phyloP scores from a whole-genome alignment of 2,888 invertebrate species.

The Periphyllus acericola region DNA sequence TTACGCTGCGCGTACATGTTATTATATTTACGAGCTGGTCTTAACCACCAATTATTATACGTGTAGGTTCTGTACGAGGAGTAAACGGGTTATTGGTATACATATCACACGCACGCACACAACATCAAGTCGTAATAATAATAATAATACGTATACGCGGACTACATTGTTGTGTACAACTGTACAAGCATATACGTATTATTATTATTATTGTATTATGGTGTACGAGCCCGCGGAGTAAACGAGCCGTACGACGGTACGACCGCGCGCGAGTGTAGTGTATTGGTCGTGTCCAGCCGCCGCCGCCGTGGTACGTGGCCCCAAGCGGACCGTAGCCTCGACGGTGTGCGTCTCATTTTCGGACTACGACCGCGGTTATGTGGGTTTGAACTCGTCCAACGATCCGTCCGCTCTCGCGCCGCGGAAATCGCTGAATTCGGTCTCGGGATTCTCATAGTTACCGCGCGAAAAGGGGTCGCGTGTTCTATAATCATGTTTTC shows the following conservation, averaged over 20 bases:
- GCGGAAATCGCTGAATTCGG: too few relatives aligned
- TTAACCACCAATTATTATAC: not conserved
- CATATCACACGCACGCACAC: not conserved
- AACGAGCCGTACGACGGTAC: too few relatives aligned
- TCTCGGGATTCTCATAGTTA: too few relatives aligned
- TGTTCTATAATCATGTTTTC: too few relatives aligned
- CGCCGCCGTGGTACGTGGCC: too few relatives aligned
- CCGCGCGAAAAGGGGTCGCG: too few relatives aligned
- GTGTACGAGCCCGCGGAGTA: not conserved
- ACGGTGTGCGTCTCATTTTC: too few relatives aligned
- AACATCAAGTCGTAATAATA: not conserved
- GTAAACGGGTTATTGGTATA: not conserved
- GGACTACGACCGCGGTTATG: too few relatives aligned
- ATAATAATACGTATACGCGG: not conserved
- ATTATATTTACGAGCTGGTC: not conserved
- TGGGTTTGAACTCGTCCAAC: too few relatives aligned
- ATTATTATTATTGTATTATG: not conserved
- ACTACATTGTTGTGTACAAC: not conserved
- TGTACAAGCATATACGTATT: not conserved
- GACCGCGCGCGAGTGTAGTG: not conserved
- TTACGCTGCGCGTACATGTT: not conserved
- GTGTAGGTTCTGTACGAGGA: not conserved
- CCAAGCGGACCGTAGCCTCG: too few relatives aligned
- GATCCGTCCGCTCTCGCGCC: too few relatives aligned
- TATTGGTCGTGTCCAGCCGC: conserved; percentile 3